Percentiles rank a stretch among this genome's conserved stretches.
Evolutionary conservation across 2,888 invertebrate genomes (phyloP).

Genomic region (Falcaria lacertinaria): DNA sequence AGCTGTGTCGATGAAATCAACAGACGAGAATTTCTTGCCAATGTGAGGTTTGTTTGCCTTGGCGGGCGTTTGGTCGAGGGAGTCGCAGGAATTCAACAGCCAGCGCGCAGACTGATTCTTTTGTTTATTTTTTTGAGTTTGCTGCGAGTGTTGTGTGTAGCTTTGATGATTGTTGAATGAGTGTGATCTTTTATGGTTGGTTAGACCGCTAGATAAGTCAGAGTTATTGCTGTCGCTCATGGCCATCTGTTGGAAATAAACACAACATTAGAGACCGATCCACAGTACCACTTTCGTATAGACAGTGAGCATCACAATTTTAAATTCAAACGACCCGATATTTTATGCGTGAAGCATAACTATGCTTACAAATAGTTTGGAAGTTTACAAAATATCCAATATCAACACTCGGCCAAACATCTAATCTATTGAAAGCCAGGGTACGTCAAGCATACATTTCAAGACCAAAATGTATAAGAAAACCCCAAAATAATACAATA

Average conservation of each 20-base stretch:
- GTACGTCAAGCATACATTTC: constrained; percentile 24
- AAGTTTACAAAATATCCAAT: constrained; percentile 31
- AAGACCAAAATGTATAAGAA: constrained; percentile 1
- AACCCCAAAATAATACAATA: no score
- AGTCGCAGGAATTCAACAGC: constrained; percentile 74
- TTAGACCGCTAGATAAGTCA: constrained; percentile 71
- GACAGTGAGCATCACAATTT: neutral
- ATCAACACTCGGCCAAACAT: constrained; percentile 33
- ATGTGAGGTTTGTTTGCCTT: constrained; percentile 72
- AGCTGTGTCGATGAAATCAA: constrained; percentile 75
- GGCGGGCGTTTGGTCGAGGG: constrained; percentile 68
- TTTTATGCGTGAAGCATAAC: constrained; percentile 6
- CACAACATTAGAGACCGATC: constrained; percentile 13
- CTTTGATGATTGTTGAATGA: constrained; percentile 86
- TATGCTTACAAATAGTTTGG: constrained; percentile 6
- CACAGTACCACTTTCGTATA: neutral
- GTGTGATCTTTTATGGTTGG: constrained; percentile 84
- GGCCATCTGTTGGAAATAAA: constrained; percentile 79
- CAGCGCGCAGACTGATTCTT: constrained; percentile 79
- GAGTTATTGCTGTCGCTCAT: constrained; percentile 78
- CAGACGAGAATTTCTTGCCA: constrained; percentile 80
- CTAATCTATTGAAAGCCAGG: constrained; percentile 37
- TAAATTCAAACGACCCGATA: constrained; percentile 4
- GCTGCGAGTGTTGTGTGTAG: constrained; percentile 82
- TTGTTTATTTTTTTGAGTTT: constrained; percentile 81